Evolutionary conservation across 2,888 invertebrate genomes (phyloP).

Genomic region (Camptogramma bilineatum): DNA sequence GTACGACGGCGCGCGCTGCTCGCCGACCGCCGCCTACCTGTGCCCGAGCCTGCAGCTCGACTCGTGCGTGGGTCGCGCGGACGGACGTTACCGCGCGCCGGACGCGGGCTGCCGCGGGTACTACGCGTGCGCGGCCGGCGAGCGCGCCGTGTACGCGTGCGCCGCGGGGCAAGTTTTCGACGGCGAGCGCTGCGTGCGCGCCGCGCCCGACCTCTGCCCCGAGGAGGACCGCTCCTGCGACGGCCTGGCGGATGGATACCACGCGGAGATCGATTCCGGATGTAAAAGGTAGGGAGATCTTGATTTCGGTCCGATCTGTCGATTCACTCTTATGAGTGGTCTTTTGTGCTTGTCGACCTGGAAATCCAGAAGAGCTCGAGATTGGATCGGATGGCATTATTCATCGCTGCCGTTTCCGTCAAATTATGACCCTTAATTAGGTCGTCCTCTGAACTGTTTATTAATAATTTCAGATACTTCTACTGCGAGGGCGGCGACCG

Average conservation of each 20-base stretch:
- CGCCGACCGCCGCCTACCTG: conserved; percentile 61
- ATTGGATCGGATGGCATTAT: no score
- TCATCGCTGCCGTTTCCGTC: no score
- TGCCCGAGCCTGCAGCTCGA: conserved; percentile 80
- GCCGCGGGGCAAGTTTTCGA: conserved; percentile 81
- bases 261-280: conserved; percentile 81
- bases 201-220: conserved; percentile 66
- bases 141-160: conserved; percentile 86
- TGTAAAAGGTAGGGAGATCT: conserved; percentile 72
- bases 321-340: background rate
- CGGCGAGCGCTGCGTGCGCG: conserved; percentile 82
- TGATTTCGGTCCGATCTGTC: background rate
- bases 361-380: no score
- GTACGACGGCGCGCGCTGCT: conserved; percentile 79
- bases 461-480: conserved; percentile 74
- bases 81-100: conserved; percentile 83
- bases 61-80: conserved; percentile 80
- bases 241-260: conserved; percentile 83
- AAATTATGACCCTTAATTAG: no score
- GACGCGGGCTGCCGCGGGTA: conserved; percentile 85
- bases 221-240: conserved; percentile 76
- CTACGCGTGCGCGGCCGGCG: conserved; percentile 84
- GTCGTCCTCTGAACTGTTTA: background rate
- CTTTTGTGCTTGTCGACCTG: no score
- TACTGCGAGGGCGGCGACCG: conserved; percentile 86